Evolutionary conservation across 2,888 invertebrate species (phyloP), one percentile per base, ranked within the genome.

Genomic region (Antitype chi): DNA sequence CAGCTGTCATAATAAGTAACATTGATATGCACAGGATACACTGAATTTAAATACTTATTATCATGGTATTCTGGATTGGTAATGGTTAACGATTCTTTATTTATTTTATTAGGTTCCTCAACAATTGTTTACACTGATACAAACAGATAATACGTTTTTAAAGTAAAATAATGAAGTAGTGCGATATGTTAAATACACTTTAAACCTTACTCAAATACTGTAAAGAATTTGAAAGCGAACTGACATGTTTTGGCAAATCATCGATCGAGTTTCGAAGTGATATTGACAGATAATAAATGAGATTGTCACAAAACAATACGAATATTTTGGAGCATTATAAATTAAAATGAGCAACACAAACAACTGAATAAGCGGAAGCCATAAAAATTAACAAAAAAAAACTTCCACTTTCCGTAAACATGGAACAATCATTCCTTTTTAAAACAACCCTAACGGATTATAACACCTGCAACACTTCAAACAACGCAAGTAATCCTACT

Each of bases 381-480:
- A 70, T 67, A 57, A 60, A 82, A 59, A 60, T 17, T 9, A n/a
- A 47, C 23, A 47, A 70, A 20, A 55, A 47, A 47, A 47, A 69
- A 69, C 57, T 84, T 59, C 23, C 43, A 60, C 23, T 60, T 68
- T 53, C 63, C 62, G 23, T 59, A 43, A 84, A 76, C 71, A 67
- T 59, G 15, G 25, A 79, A 80, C 66, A 84, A 73, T 73, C 53
- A 55, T 13, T 62, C 69, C 38, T 66, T 72, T 79, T 53, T 15
- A n/a, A 80, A 75, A 75, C 71, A 62, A 62, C 28, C 64, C 60
- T 43, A 70, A 74, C 53, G 78, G 82, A 76, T 86, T 86, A 80
- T 74, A 73, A 78, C 87, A 83, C 86, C 85, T 82, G 78, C 69
- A 82, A 78, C 75, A 67, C 59, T 80, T 76, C 60, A 70, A 76